Evolutionary conservation across 2,797 vertebrate genomes (phyloP), one percentile per base, ranked within the genome.

Genomic region (Sparus aurata): DNA sequence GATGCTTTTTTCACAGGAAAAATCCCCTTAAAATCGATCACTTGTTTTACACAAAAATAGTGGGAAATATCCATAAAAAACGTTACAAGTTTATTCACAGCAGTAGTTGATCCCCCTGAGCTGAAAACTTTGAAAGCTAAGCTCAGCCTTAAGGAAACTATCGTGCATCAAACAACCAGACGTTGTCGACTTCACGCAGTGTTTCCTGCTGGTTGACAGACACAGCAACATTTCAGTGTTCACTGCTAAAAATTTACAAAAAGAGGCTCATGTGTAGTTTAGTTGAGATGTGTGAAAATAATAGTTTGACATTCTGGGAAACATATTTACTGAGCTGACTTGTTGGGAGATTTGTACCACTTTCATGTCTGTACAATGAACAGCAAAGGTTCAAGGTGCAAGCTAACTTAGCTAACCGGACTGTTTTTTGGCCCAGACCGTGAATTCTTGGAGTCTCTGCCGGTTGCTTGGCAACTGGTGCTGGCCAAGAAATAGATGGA

Each of bases 91-190:
- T 46, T 57, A 50, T 12, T 66, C 75, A 54, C 53, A 62, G 64
- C 77, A 57, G 53, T 2, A 27, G 43, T 57, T 75, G 61, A 87
- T 73, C 75, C 71, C 66, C 53, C 17, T 73, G 61, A 71, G 69
- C 60, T 81, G 73, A 83, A 69, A 34, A 65, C 52, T 52, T 46
- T 49, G 69, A 81, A 68, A 45, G 65, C 52, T 55, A 50, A 52
- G 38, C 38, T 55, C 12, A 45, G 49, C 30, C 55, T 63, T 57
- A 78, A 87, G 13, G 50, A 74, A 55, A 63, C 46, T 30, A 50
- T 83, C 85, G 69, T 87, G n/a, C 43, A 54, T 77, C 7, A 49
- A 34, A 34, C 34, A 49, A 25, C 23, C 41, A 62, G 53, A 57
- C 53, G 11, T 10, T 22, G n/a, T 65, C 58, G 2, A 25, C 61